Conservation (phyloP, 2,888 invertebrate species). For the Lypha dubia region DNA sequence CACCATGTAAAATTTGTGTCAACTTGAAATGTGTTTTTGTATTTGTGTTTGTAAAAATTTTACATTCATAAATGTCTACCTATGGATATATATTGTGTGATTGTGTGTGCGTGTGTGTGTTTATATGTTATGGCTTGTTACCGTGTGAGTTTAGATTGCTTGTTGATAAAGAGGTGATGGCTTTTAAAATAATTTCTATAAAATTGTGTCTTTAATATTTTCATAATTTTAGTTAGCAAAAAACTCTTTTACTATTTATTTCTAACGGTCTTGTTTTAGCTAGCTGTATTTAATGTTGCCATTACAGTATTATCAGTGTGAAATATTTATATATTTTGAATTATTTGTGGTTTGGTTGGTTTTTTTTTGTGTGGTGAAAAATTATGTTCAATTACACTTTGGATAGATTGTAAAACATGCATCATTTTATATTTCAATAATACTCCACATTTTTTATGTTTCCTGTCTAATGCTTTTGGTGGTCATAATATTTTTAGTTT, state of each 20-base stretch:
- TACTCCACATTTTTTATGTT: too few relatives aligned
- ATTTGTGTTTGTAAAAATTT: slow-evolving; percentile 9
- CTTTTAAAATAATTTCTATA: slow-evolving; percentile 51
- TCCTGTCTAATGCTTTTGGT: too few relatives aligned
- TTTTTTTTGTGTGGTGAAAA: too few relatives aligned
- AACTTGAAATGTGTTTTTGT: slow-evolving; percentile 46
- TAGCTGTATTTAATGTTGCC: not conserved
- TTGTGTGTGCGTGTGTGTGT: not conserved
- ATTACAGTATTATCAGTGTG: too few relatives aligned
- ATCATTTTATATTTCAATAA: too few relatives aligned
- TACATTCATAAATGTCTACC: slow-evolving; percentile 7
- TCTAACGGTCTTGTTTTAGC: not conserved
- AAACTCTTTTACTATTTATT: slow-evolving; percentile 1
- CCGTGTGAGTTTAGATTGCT: slow-evolving; percentile 10
- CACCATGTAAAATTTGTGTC: slow-evolving; percentile 61
- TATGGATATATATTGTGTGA: not conserved
- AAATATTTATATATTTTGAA: too few relatives aligned
- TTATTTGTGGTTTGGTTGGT: too few relatives aligned
- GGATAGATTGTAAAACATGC: too few relatives aligned
- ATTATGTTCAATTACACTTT: too few relatives aligned
- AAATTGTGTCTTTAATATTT: slow-evolving; percentile 50
- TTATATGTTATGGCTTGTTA: not conserved
- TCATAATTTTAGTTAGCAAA: slow-evolving; percentile 43
- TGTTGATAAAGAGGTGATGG: slow-evolving; percentile 29
- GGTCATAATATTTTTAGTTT: too few relatives aligned